phyloP scores from a whole-genome alignment of 1,140 invertebrate genomes.

The Listronotus bonariensis region DNA sequence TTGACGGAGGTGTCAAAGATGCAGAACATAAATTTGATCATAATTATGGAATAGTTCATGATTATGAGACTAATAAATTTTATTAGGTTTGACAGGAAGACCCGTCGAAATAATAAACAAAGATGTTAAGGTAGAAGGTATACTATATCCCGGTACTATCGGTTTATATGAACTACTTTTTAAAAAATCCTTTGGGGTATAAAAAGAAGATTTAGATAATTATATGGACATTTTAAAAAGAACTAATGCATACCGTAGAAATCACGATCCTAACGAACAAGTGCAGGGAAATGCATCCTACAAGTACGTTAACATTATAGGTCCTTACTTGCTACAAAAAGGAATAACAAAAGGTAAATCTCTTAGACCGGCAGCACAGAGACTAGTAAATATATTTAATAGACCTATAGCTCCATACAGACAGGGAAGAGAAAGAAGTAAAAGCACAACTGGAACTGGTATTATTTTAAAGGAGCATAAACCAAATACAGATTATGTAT shows the following conservation, averaged over 20 bases:
- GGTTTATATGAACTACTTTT: too few species aligned
- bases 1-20: neutral
- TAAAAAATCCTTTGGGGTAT: constrained; percentile 6
- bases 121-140: too few species aligned
- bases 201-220: constrained; percentile 26
- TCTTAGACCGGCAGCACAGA: too few species aligned
- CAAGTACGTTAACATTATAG: neutral
- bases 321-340: neutral
- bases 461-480: too few species aligned
- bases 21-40: constrained; percentile 1
- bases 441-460: too few species aligned
- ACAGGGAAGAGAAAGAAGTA: too few species aligned
- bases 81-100: constrained; percentile 35
- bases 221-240: constrained; percentile 42
- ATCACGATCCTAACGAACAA: neutral
- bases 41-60: constrained; percentile 26
- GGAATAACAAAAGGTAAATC: too few species aligned
- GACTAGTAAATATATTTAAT: too few species aligned
- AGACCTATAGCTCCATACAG: too few species aligned
- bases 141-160: too few species aligned
- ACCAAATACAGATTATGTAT: too few species aligned
- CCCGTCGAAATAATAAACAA: too few species aligned
- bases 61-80: constrained; percentile 1
- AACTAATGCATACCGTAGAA: constrained; percentile 7
- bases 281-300: neutral